Conservation (phyloP, 37 sponge, comb jelly and placozoan species). For the Oopsacas minuta region DNA sequence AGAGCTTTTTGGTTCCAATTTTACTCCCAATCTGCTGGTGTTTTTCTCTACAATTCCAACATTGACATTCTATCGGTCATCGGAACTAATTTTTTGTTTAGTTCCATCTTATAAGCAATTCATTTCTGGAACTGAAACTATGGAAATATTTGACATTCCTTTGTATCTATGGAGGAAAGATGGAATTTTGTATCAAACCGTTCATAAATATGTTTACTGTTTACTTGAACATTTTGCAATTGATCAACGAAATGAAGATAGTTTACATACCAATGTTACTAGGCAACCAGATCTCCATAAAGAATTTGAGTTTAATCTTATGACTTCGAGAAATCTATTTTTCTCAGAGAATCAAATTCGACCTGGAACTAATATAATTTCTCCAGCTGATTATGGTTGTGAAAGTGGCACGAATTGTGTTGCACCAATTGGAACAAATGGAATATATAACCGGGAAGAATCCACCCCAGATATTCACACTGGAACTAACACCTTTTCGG, state of each 20-base stretch:
- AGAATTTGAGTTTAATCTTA: too few species aligned
- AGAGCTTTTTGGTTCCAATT: neutral
- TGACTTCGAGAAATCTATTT: too few species aligned
- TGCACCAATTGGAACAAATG: too few species aligned
- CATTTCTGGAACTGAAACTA: neutral
- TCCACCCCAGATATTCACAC: too few species aligned
- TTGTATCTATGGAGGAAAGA: slow-evolving; percentile 1
- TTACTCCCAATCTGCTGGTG: neutral
- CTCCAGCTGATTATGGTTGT: neutral
- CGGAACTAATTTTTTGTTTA: slow-evolving; percentile 12
- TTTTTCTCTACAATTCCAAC: slow-evolving; percentile 16
- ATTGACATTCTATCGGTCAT: neutral
- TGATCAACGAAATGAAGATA: neutral
- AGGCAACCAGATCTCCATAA: neutral
- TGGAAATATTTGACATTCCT: neutral
- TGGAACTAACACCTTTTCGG: too few species aligned
- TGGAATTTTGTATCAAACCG: neutral
- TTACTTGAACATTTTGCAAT: neutral
- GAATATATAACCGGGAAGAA: too few species aligned
- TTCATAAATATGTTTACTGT: neutral
- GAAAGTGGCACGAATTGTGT: neutral
- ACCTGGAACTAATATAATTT: neutral
- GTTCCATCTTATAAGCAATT: neutral
- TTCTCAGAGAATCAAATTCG: too few species aligned
- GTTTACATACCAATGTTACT: neutral